Base-by-base conservation (phyloP, 2,113 vertebrate genomes). In the Butorides virescens region DNA sequence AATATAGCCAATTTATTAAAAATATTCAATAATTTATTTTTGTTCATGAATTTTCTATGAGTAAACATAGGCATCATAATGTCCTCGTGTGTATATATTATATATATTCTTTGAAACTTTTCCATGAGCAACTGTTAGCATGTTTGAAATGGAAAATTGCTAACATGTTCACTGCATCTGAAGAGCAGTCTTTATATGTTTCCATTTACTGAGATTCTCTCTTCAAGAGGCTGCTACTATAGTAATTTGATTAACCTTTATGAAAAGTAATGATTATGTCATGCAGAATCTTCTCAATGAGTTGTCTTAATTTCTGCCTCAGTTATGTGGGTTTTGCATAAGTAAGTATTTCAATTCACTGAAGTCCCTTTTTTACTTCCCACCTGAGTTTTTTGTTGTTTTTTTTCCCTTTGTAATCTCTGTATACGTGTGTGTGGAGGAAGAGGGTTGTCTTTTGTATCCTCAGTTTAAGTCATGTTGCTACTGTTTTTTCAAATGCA, bases 331-430 rank as follows among this genome's bases (percentile, higher is more conserved):
- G 73, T 62, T 88, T 83, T 49, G 11, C 15, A 29, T 25, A 62
- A 61, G 11, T 16, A 83, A 73, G 32, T 36, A 22, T 11, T 58
- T 75, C 25, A 22, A 12, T 63, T 32, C 3, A 10, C 9, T 32
- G 21, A 74, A 74, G 37, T 58, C 29, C 2, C 4, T 34, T 74
- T 47, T n/a, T 90, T 32, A 15, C 16, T 82, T 44, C 11, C 5
- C 11, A 50, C 0, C 1, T 70, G 47, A 50, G 3, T 61, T 25
- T 23, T 70, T 30, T 62, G 3, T 7, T 27, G 1, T 15, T 46
- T 80, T 83, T 83, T 81, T 46, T 32, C 21, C 8, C 9, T 71
- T 30, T 59, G 10, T 44, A 47, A 52, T 49, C 23, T 73, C 9
- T 44, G 3, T 44, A 18, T 55, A 25, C 26, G 9, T 36, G 3